Base-by-base conservation (phyloP, 2,797 vertebrate genomes). In the Megaceryle alcyon region DNA sequence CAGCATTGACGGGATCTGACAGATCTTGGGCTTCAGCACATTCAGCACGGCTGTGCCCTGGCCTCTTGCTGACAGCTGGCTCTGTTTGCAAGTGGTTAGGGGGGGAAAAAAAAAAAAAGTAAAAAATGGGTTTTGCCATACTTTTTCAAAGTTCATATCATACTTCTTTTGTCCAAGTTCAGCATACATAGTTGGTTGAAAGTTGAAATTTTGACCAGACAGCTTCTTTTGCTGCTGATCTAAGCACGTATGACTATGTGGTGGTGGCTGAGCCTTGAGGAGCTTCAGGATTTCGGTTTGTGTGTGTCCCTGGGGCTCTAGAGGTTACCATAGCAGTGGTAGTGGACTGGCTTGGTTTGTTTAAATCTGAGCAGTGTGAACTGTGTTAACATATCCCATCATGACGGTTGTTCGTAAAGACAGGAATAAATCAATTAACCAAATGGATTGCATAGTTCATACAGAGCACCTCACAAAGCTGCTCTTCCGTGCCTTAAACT, bases 361-460 rank as follows among this genome's bases (percentile, higher is more conserved):
- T 78, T 79, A 63, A 66, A 88, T 81, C 29, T 12, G 56, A 82
- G 70, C 13, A 33, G 70, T 14, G 59, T 79, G 82, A 90, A 59
- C 49, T 8, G 0, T 4, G 3, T 56, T 79, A 90, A 65, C 21
- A 4, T 33, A 64, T 35, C 35, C 76, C 26, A 6, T 68, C 1
- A 1, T 43, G 48, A 59, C 0, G 0, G 49, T 22, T 82, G 29
- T 59, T 86, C 48, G 10, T 44, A 79, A 82, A 63, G 44, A 57
- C 37, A 86, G 60, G 78, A 94, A 88, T 84, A 49, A 90, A 95
- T 72, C 72, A 69, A 60, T 86, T 85, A 73, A 49, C 54, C n/a
- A n/a, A 86, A 80, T 19, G 49, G 19, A 64, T 78, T 0, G 1
- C 59, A 5, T 12, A 31, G 77, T 31, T 44, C 9, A 15, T 12